phyloP scores from a whole-genome alignment of 2,113 vertebrate genomes.

The Poecilia latipinna region DNA sequence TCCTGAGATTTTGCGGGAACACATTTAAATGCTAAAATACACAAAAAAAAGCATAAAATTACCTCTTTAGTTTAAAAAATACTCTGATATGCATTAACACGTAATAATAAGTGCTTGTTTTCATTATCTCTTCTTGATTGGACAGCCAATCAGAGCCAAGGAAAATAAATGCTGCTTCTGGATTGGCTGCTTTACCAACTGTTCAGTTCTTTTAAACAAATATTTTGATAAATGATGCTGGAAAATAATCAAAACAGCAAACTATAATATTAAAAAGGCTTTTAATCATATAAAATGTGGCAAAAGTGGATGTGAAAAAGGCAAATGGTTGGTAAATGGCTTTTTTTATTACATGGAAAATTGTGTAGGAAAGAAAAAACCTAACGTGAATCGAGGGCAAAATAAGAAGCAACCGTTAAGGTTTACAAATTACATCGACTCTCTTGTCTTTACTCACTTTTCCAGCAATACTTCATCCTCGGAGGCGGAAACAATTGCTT shows the following conservation, averaged over 20 bases:
- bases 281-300: background rate
- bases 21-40: no score
- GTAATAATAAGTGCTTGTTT: no score
- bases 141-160: no score
- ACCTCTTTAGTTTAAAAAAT: no score
- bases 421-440: background rate
- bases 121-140: no score
- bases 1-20: no score
- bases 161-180: no score
- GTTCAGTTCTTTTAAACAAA: no score
- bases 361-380: background rate
- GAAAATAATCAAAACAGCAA: background rate
- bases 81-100: no score
- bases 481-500: background rate
- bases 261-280: background rate
- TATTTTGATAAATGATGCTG: no score
- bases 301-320: background rate
- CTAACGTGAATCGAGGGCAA: background rate
- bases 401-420: background rate
- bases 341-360: background rate
- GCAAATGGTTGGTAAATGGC: background rate
- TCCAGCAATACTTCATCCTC: background rate
- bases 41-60: no score
- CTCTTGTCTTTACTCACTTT: background rate
- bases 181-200: no score